Base-by-base conservation (phyloP, 2,888 invertebrate species). In the Criorhina ranunculi region DNA sequence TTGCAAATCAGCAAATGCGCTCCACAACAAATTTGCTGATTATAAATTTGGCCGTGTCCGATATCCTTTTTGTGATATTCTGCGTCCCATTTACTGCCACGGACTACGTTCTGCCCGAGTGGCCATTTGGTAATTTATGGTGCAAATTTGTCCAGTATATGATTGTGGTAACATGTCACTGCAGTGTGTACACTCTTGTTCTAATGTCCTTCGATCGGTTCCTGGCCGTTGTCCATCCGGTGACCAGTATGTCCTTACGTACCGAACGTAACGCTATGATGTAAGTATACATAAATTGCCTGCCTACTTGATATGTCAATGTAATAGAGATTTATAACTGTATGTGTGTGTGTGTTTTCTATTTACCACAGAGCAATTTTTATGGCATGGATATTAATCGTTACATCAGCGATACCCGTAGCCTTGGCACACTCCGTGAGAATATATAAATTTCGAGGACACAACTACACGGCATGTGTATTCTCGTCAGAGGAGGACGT, bases 1-100 rank as follows among this genome's bases (percentile, higher is more conserved):
- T 96, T 11, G 95, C 96, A 49, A 97, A 98, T 92, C 95, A 96
- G 88, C 96, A 96, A 89, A 98, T 98, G 98, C 93, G 98, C 88
- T 97, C 97, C 37, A 98, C 98, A 5, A 98, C 98, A 57, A 98
- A 98, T 91, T 94, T 98, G 49, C 94, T 98, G 31, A 98, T 98
- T 88, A 96, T 98, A 82, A 98, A 97, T 91, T 92, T 98, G 83
- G 98, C 98, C 2, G 93, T 97, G 29, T 98, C 98, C 40, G 98
- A 98, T 91, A 93, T 98, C 31, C 94, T 97, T 31, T 98, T 98
- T 91, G 97, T 98, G 46, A 94, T 97, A 66, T 97, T 98, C 92
- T 98, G 98, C 92, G 97, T 98, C 15, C 98, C 98, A 0, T 98
- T 98, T 91, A 98, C 98, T 0, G 98, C 97, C 0, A 95, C 96